Base-by-base conservation (phyloP, 35 echinoderm and acorn worm species). In the Eucidaris tribuloides region DNA sequence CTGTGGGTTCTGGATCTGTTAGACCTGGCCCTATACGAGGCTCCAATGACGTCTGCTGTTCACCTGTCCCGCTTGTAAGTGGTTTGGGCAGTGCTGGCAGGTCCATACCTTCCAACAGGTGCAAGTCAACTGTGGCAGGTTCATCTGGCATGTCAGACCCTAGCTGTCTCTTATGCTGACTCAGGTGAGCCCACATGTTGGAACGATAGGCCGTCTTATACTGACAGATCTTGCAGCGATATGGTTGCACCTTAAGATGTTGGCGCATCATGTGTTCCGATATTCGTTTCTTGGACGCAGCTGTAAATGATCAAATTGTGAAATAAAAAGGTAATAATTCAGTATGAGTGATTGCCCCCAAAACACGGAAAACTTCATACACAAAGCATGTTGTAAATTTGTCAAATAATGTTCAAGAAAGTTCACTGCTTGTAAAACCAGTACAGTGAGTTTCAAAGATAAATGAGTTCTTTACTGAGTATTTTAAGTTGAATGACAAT, bases 171-270 rank as follows among this genome's bases (percentile, higher is more conserved):
- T 68, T 76, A 77, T 91, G 89, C 48, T 86, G 76, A 40, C 86
- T 76, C 43, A 91, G 56, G 29, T 91, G 89, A 49, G 85, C 86
- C 89, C 89, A 91, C 89, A 91, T 91, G 42, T 91, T 91, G 6
- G 82, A 82, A 76, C 89, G 85, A 52, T 91, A 91, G 40, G 83
- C 78, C 32, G 89, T 91, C 27, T 62, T 66, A 82, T 83, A 91
- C 23, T 68, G 49, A 42, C 89, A 91, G 1, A 91, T 76, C 37
- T 76, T 78, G 45, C 89, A 91, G 7, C 55, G 59, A 46, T 91
- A 91, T 25, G 89, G 89, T 46, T 78, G 49, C 4, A 89, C 74
- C 0, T 84, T 60, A 15, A 78, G 62, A 46, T 91, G 89, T 46
- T 82, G 85, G 24, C 83, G 85, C 83, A 91, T 84, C 32, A 91